Percentiles rank a stretch among this genome's conserved stretches.
Conservation (phyloP, 2,113 vertebrate genomes). For the Zosterops borbonicus region DNA sequence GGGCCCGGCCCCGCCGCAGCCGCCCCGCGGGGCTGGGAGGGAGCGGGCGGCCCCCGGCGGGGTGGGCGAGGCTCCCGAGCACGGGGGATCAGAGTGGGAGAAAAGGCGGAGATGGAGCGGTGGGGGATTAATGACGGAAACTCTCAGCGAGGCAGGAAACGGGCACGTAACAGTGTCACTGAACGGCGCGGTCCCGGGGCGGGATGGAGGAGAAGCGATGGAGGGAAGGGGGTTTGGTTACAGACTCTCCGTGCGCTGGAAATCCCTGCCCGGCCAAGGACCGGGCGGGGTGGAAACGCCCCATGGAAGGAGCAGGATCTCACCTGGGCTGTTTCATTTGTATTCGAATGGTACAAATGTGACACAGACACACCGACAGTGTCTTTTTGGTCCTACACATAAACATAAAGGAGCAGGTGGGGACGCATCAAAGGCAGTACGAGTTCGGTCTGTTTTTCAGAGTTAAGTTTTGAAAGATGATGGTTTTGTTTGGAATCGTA, state of each 20-base stretch:
- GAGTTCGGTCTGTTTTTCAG: not conserved
- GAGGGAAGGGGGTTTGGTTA: not conserved
- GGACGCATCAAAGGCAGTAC: not conserved
- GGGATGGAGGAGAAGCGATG: not conserved
- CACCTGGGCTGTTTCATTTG: not conserved
- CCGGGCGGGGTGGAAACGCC: accelerated
- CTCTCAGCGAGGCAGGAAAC: not conserved
- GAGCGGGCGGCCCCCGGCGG: not conserved
- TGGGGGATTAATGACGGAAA: not conserved
- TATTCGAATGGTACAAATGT: not conserved
- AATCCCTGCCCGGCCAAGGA: accelerated
- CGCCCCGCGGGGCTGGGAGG: not conserved
- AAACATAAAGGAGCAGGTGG: not conserved
- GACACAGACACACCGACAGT: accelerated
- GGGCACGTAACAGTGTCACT: too few species aligned
- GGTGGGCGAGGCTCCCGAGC: not conserved
- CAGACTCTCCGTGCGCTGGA: accelerated
- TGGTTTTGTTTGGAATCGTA: not conserved
- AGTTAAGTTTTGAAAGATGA: not conserved
- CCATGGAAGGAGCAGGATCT: not conserved
- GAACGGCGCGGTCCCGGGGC: not conserved
- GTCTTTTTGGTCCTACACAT: accelerated
- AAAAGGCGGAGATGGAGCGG: not conserved
- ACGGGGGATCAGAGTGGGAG: accelerated
- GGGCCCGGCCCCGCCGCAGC: not conserved